Evolutionary conservation across 2,888 invertebrate genomes (phyloP).

Genomic region (Tromatobia lineatoria): DNA sequence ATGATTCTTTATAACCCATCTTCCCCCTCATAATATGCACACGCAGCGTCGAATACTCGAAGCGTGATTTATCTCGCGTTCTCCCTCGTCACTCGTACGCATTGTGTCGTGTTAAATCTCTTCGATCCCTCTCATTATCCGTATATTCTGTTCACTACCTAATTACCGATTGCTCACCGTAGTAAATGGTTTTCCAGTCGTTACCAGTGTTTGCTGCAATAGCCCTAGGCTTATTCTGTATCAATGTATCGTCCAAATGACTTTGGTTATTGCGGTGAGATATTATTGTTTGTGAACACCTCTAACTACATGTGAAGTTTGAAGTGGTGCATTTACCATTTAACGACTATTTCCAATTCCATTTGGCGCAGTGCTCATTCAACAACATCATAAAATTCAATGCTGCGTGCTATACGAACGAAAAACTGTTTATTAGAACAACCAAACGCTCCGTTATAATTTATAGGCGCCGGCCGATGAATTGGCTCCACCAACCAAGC

Average conservation of each 20-base stretch:
- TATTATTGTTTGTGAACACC: neutral
- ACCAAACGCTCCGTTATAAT: too few species aligned
- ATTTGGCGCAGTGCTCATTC: neutral
- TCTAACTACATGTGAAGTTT: neutral
- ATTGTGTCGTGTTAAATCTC: conserved; percentile 31
- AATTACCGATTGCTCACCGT: conserved; percentile 48
- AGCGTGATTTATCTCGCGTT: conserved; percentile 36
- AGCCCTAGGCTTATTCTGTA: neutral
- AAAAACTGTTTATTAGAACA: neutral
- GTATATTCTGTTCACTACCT: conserved; percentile 35
- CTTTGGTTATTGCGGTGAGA: neutral
- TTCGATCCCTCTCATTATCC: conserved; percentile 36
- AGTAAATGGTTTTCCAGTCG: conserved; percentile 23
- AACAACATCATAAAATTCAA: neutral
- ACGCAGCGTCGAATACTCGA: conserved; percentile 24
- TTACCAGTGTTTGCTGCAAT: neutral
- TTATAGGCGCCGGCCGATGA: too few species aligned
- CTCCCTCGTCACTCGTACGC: conserved; percentile 20
- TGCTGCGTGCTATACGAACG: neutral
- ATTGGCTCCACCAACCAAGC: too few species aligned
- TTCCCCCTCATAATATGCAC: conserved; percentile 28
- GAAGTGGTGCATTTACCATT: neutral
- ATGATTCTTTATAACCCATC: conserved; percentile 42
- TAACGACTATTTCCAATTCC: too few species aligned
- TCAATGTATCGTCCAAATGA: neutral